A percentile compares a stretch with the other conserved stretches of the same genome.
Conservation (phyloP, 1,140 invertebrate genomes). For the Formica exsecta region DNA sequence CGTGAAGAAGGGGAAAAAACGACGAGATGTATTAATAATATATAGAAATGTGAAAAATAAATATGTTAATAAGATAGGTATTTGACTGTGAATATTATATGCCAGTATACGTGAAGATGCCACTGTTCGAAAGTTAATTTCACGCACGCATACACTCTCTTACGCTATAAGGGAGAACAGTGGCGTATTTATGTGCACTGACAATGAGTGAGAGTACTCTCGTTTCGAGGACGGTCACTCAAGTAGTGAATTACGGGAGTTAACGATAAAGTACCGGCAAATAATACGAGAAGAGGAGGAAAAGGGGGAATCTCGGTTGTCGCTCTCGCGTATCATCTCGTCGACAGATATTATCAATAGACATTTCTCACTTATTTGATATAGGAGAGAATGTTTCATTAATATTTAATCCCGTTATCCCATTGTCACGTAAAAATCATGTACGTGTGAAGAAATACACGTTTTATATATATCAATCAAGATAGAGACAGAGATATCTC, state of each 20-base stretch:
- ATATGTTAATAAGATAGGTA: neutral
- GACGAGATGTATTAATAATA: too few species aligned
- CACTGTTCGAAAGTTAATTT: slow-evolving; percentile 45
- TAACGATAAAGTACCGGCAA: slow-evolving; percentile 39
- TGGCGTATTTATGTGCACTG: slow-evolving; percentile 23
- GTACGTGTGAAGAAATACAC: too few species aligned
- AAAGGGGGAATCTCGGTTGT: neutral
- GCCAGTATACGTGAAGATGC: neutral
- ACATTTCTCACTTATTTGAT: neutral
- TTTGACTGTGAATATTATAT: too few species aligned
- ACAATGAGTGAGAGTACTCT: slow-evolving; percentile 58
- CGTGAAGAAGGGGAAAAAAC: too few species aligned
- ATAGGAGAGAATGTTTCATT: neutral
- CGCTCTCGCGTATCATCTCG: neutral
- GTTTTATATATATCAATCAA: too few species aligned
- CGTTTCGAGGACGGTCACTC: slow-evolving; percentile 64
- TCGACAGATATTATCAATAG: slow-evolving; percentile 15
- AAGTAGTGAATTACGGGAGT: slow-evolving; percentile 61
- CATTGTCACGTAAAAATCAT: too few species aligned
- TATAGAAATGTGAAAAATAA: too few species aligned
- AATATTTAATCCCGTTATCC: neutral
- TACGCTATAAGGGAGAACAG: slow-evolving; percentile 59
- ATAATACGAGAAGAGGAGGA: neutral
- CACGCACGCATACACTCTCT: slow-evolving; percentile 16
- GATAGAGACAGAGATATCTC: neutral